A percentile compares a stretch with the other conserved stretches of the same genome.
These are phyloP conservation scores for Cinara cedri DNA, from an alignment of 2,888 invertebrate genomes.

Conservation along the genomic window DNA sequence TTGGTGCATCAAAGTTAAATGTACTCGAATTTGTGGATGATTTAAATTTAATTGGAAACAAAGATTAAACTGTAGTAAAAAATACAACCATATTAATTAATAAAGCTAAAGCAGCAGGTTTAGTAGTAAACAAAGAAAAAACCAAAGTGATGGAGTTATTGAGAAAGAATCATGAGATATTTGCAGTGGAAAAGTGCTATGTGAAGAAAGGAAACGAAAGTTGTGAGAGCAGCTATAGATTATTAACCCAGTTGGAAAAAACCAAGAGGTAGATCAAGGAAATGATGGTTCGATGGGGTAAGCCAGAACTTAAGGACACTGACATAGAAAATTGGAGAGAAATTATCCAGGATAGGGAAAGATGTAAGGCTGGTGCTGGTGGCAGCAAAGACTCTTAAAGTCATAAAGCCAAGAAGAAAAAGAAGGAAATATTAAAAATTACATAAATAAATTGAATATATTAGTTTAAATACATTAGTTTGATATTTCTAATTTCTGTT, in stretches of 20 bases:
- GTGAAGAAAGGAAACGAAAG: neutral
- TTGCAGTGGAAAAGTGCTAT: slow-evolving; percentile 17
- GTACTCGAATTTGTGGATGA: neutral
- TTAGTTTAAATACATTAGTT: too few relatives aligned
- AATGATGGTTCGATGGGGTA: neutral
- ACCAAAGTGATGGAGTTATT: slow-evolving; percentile 17
- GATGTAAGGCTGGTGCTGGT: neutral
- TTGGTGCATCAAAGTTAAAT: slow-evolving; percentile 12
- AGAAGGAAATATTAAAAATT: too few relatives aligned
- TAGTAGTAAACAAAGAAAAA: slow-evolving; percentile 28
- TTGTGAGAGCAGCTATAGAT: neutral
- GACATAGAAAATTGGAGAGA: neutral
- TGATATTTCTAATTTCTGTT: too few relatives aligned
- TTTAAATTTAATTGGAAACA: slow-evolving; percentile 6
- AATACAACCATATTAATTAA: slow-evolving; percentile 20
- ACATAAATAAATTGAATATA: too few relatives aligned
- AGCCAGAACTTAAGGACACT: neutral
- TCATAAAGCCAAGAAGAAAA: too few relatives aligned
- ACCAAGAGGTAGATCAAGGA: neutral
- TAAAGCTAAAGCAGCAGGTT: neutral
- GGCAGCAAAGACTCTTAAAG: too few relatives aligned
- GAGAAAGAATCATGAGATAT: neutral
- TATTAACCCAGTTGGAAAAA: neutral
- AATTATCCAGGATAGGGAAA: neutral
- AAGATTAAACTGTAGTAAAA: slow-evolving; percentile 1